A percentile compares a stretch with the other conserved stretches of the same genome.
phyloP scores from a whole-genome alignment of 2,888 invertebrate species.

The Sialis lutaria region DNA sequence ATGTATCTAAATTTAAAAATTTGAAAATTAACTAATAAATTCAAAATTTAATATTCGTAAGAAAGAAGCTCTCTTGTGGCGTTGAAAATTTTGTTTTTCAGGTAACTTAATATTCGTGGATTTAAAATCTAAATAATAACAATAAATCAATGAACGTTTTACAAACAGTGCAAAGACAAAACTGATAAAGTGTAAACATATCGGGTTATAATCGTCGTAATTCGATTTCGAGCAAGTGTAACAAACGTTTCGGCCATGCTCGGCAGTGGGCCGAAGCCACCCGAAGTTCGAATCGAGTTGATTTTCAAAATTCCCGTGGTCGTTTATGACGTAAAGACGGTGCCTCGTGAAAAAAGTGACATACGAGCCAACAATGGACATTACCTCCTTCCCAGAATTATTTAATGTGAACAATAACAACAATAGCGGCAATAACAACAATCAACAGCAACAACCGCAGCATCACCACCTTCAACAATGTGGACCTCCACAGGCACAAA shows the following conservation, averaged over 20 bases:
- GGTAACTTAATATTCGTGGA: too few relatives aligned
- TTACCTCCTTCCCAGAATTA: background rate
- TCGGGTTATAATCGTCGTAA: background rate
- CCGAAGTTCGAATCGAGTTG: background rate
- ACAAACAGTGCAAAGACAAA: too few relatives aligned
- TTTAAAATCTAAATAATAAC: too few relatives aligned
- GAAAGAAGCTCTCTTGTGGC: too few relatives aligned
- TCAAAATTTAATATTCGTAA: too few relatives aligned
- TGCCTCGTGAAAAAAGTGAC: background rate
- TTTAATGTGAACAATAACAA: background rate
- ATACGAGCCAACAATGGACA: background rate
- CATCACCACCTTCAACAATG: background rate
- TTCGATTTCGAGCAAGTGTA: background rate
- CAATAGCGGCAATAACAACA: background rate
- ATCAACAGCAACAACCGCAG: background rate
- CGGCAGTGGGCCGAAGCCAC: background rate
- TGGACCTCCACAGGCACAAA: background rate
- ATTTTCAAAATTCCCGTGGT: background rate
- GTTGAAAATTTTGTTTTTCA: too few relatives aligned
- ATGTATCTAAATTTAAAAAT: too few relatives aligned
- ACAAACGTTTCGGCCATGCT: conserved; percentile 3
- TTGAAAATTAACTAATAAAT: too few relatives aligned
- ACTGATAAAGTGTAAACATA: too few relatives aligned
- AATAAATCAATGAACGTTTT: too few relatives aligned
- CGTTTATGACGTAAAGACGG: background rate